These are phyloP conservation scores for Sebastes taczanowskii DNA, from an alignment of 2,797 vertebrate species.

Conservation along the genomic window DNA sequence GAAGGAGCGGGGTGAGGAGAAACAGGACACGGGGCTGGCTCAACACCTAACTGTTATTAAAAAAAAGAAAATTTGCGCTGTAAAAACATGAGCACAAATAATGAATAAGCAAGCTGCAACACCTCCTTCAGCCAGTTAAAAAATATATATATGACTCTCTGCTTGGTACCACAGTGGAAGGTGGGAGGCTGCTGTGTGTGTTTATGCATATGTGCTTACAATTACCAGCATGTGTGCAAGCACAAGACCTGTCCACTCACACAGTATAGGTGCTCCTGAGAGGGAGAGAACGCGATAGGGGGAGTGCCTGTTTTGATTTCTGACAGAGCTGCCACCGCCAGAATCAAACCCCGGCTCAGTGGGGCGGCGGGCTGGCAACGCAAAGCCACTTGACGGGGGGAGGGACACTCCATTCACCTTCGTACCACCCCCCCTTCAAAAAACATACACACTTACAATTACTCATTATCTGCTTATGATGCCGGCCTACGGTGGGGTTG, in stretches of 20 bases:
- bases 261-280: conserved; percentile 13
- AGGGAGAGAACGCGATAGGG: conserved; percentile 8
- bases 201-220: conserved; percentile 42
- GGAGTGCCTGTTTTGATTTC: conserved; percentile 88
- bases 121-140: neutral
- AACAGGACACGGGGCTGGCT: conserved; percentile 1
- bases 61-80: neutral
- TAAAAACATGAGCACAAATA: neutral
- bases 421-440: conserved; percentile 82
- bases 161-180: conserved; percentile 7
- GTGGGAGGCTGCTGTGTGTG: conserved; percentile 15
- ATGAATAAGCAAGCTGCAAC: neutral
- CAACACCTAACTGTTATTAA: neutral
- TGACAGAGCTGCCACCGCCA: conserved; percentile 91
- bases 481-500: conserved; percentile 89
- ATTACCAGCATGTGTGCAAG: conserved; percentile 29
- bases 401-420: conserved; percentile 83
- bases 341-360: conserved; percentile 93
- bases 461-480: conserved; percentile 95
- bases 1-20: conserved; percentile 1
- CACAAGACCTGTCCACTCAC: conserved; percentile 25
- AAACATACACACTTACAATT: conserved; percentile 95
- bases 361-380: conserved; percentile 87
- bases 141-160: neutral
- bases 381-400: conserved; percentile 69